Base-by-base conservation (phyloP, 2,888 invertebrate species). In the Leptinotarsa haldemani region DNA sequence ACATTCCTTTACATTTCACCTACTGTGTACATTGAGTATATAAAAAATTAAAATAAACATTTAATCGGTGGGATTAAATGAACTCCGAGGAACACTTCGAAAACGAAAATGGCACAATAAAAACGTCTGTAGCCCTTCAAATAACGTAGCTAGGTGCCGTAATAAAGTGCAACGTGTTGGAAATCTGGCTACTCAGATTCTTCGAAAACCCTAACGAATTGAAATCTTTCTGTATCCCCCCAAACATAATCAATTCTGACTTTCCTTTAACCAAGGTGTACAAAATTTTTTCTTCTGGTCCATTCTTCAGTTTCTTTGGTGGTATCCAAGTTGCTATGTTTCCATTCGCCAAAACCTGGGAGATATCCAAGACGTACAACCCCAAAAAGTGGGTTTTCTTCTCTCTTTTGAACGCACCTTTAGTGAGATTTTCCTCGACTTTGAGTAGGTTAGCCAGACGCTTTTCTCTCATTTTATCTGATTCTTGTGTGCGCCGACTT, bases 181-280 rank as follows among this genome's bases (percentile, higher is more conserved):
- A 94, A 83, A 94, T 94, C 87, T 92, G 91, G 84, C 92, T 92
- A 80, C 91, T 92, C 83, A 91, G 82, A 81, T 85, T 84, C 30
- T 84, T 83, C 16, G 84, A 82, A 67, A 82, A 81, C 5, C 87
- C 91, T 76, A 92, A 86, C 76, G 92, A 90, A 76, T 90, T 89
- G 73, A 91, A 90, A 85, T 95, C 94, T 86, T 95, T 95, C 82
- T 94, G 93, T 79, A 98, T 95, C 73, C 98, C 98, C n/a, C 98
- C 98, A 89, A 98, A 98, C 90, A 98, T 94, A 70, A 98, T 93
- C 46, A 98, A 88, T 89, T 98, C 98, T 15, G 96, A 96, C 84
- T 96, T 94, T 16, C 97, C 98, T 78, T 94, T 92, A 5, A 97
- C 94, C 81, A 98, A 90, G 48, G 96, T 94, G 85, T 97, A 97